phyloP scores from a whole-genome alignment of 2,797 vertebrate genomes.

The Odontamblyopus lacepedii region DNA sequence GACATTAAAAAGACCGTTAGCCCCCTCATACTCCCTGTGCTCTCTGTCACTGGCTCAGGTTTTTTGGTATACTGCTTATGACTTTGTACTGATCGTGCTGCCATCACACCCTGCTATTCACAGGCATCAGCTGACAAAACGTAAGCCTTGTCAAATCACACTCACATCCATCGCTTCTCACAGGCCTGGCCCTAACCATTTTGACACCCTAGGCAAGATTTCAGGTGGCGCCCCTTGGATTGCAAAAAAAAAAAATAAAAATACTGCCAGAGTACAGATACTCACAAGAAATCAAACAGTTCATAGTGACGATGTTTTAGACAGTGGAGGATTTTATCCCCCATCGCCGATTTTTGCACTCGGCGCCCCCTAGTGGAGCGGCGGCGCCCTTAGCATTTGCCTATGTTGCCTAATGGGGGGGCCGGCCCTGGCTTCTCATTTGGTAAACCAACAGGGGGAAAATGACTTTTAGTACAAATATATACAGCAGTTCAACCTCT shows the following conservation, averaged over 20 bases:
- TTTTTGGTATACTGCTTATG: conserved; percentile 18
- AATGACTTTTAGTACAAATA: conserved; percentile 11
- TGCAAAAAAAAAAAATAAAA: too few relatives aligned
- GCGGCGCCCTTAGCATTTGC: too few relatives aligned
- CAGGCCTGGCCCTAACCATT: too few relatives aligned
- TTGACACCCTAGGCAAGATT: too few relatives aligned
- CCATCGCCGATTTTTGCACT: too few relatives aligned
- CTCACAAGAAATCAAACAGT: too few relatives aligned
- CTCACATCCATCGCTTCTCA: conserved; percentile 28
- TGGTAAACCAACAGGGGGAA: conserved; percentile 3
- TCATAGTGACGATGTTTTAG: too few relatives aligned
- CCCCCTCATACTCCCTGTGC: not conserved
- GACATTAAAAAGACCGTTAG: not conserved
- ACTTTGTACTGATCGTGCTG: conserved; percentile 21
- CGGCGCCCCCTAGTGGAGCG: too few relatives aligned
- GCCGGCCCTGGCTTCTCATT: conserved; percentile 29
- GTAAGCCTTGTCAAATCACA: conserved; percentile 44
- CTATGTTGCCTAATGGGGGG: too few relatives aligned
- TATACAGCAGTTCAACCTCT: conserved; percentile 5
- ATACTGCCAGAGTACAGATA: too few relatives aligned
- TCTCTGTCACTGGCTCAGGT: not conserved
- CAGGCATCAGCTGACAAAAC: conserved; percentile 46
- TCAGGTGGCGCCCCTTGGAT: too few relatives aligned
- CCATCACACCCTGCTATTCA: conserved; percentile 12
- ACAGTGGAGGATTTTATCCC: too few relatives aligned